Conservation (phyloP, 2,113 vertebrate genomes). For the Leucosticte australis region DNA sequence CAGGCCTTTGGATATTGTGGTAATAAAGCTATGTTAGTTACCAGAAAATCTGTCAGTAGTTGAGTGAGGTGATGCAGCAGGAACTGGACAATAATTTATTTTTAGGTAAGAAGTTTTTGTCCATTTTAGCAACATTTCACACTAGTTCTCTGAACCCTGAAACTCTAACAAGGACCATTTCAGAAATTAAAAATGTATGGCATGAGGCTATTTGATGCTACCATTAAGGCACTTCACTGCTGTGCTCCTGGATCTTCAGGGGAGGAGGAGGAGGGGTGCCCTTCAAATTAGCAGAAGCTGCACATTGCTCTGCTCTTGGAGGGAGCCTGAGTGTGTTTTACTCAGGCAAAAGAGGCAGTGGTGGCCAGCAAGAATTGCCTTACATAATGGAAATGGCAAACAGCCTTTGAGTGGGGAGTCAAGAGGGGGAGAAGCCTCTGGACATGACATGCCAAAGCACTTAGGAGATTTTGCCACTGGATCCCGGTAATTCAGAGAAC, state of each 20-base stretch:
- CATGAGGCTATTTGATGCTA: constrained; percentile 24
- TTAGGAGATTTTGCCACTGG: not conserved
- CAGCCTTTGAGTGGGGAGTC: not conserved
- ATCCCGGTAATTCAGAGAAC: not conserved
- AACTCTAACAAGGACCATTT: not conserved
- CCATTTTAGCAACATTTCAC: not conserved
- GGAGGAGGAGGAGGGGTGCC: constrained; percentile 2
- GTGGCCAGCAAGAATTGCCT: not conserved
- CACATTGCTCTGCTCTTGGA: not conserved
- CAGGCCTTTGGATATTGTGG: not conserved
- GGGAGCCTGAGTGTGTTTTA: not conserved
- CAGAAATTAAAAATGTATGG: constrained; percentile 59
- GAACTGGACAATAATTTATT: not conserved
- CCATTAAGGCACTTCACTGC: constrained; percentile 35
- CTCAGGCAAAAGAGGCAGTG: not conserved
- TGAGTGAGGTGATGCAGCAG: not conserved
- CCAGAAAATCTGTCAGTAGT: not conserved
- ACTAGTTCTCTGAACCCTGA: not conserved
- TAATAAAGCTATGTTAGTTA: not conserved
- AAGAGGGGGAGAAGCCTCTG: not conserved
- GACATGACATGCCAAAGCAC: not conserved
- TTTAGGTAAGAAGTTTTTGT: not conserved
- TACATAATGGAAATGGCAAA: not conserved
- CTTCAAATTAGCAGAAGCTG: not conserved
- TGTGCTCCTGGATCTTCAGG: not conserved